These are phyloP conservation scores for Drosophila falleni DNA, from an alignment of 2,888 invertebrate species.

Conservation along the genomic window DNA sequence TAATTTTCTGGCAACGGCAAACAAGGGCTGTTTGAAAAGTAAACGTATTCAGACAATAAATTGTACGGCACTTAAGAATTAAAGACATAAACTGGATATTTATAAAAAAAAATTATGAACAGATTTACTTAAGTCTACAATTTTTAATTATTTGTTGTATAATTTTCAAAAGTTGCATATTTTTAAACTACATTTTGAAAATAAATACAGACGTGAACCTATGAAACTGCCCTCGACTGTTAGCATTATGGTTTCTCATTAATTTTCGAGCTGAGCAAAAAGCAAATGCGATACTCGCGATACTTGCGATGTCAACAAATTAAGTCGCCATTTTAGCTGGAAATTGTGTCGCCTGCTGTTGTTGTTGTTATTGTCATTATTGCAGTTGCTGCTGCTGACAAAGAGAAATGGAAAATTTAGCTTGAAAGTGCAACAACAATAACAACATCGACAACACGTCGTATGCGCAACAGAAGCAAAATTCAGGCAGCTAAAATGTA, in stretches of 20 bases:
- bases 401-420: conserved; percentile 54
- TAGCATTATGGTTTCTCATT: conserved; percentile 57
- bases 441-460: conserved; percentile 11
- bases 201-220: background rate
- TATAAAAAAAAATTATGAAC: too few relatives aligned
- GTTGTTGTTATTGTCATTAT: conserved; percentile 13
- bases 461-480: conserved; percentile 11
- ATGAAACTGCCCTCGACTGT: conserved; percentile 42
- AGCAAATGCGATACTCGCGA: conserved; percentile 58
- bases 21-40: conserved; percentile 26
- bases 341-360: conserved; percentile 64
- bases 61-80: background rate
- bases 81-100: too few relatives aligned
- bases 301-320: conserved; percentile 72
- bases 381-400: conserved; percentile 52
- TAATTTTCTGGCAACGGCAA: conserved; percentile 14
- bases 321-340: conserved; percentile 76
- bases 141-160: background rate
- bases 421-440: conserved; percentile 49
- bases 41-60: background rate
- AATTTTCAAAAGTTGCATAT: background rate
- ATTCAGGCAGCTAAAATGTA: conserved; percentile 15
- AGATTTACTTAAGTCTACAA: background rate
- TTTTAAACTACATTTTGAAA: too few relatives aligned
- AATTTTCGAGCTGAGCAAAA: conserved; percentile 54